Conservation (phyloP, 23 tunicate genomes). For the Oikopleura vanhoeffeni region DNA sequence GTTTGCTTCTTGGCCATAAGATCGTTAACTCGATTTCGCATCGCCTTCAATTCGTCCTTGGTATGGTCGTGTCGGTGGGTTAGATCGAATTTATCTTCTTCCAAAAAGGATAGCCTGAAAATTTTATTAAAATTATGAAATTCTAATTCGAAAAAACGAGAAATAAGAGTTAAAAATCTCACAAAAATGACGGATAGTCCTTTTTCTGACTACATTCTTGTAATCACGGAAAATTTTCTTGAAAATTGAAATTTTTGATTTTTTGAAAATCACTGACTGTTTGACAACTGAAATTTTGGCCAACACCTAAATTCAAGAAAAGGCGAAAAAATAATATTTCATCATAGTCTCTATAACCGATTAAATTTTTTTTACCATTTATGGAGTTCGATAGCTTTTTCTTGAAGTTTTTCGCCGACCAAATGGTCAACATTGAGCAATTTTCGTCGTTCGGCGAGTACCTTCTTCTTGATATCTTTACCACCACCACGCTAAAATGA, state of each 20-base stretch:
- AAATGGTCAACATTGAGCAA: neutral
- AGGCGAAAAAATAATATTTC: too few species aligned
- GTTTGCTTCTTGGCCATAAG: conserved; percentile 5
- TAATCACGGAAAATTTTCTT: too few species aligned
- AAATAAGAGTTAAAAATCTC: too few species aligned
- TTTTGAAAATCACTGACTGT: too few species aligned
- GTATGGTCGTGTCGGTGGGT: neutral
- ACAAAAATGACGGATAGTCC: too few species aligned
- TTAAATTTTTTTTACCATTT: too few species aligned
- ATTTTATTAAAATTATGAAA: neutral
- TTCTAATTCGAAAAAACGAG: too few species aligned
- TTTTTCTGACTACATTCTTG: too few species aligned
- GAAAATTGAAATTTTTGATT: too few species aligned
- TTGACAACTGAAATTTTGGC: too few species aligned
- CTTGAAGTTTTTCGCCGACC: conserved; percentile 14
- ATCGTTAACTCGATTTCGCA: conserved; percentile 15
- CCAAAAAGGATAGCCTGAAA: neutral
- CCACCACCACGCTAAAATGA: neutral
- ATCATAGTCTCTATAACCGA: too few species aligned
- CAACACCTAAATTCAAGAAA: too few species aligned
- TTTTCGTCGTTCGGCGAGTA: conserved; percentile 3
- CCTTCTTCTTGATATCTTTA: conserved; percentile 11
- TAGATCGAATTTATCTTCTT: neutral
- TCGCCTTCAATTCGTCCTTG: neutral
- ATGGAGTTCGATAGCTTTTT: conserved; percentile 10